A percentile compares a stretch with the other conserved stretches of the same genome.
Conservation (phyloP, 2,888 invertebrate genomes). For the Noctua fimbriata region DNA sequence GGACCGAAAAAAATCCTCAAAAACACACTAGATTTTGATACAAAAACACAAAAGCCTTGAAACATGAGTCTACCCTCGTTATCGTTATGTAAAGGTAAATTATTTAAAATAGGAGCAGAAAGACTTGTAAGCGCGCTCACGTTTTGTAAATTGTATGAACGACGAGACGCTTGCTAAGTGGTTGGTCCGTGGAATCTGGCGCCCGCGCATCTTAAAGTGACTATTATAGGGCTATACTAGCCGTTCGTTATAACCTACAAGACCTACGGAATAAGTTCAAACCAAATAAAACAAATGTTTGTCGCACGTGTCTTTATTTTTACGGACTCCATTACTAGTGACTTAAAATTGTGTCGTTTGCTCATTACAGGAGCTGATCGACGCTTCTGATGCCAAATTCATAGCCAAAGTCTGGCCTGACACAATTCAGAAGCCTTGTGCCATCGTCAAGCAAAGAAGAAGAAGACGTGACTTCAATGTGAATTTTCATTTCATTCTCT, state of each 20-base stretch:
- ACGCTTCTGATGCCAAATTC: neutral
- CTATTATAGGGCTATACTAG: conserved; percentile 41
- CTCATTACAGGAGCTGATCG: neutral
- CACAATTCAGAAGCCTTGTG: neutral
- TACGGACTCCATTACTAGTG: neutral
- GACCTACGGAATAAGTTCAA: neutral
- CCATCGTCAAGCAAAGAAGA: neutral
- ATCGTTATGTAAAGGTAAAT: neutral
- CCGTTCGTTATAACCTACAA: neutral
- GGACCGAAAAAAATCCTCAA: neutral
- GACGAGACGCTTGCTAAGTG: conserved; percentile 44
- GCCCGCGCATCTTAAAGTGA: conserved; percentile 43
- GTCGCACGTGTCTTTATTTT: neutral
- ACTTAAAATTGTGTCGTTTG: neutral
- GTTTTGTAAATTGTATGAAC: conserved; percentile 31
- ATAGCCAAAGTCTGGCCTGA: neutral
- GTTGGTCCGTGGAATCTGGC: conserved; percentile 21
- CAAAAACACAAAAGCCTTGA: neutral
- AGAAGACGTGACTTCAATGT: neutral
- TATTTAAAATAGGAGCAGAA: conserved; percentile 30
- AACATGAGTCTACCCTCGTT: neutral
- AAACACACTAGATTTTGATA: neutral
- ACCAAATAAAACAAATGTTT: neutral
- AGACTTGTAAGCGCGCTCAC: conserved; percentile 28
- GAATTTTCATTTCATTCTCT: neutral